A percentile compares a stretch with the other conserved stretches of the same genome.
These are phyloP conservation scores for Muscicapa comitata DNA, from an alignment of 2,797 vertebrate genomes.

Conservation along the genomic window DNA sequence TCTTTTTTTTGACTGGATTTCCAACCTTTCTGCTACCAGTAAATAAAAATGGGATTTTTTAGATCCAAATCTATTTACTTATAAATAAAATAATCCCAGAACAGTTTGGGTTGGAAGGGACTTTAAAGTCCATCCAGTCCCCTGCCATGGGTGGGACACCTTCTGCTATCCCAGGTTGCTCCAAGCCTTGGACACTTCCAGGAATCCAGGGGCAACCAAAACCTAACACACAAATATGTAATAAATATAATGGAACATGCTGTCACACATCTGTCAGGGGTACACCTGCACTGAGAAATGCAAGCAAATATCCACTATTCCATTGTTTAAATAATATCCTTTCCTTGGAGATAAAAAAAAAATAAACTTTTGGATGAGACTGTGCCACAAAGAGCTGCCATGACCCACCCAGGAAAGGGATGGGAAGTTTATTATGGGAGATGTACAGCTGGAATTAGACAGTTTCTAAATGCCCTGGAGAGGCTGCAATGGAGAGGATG, in stretches of 20 bases:
- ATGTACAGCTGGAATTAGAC: background rate
- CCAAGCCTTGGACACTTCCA: background rate
- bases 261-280: background rate
- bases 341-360: background rate
- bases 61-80: background rate
- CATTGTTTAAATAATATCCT: background rate
- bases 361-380: accelerated
- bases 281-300: background rate
- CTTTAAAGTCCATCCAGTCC: accelerated
- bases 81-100: background rate
- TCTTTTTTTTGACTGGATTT: background rate
- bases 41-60: background rate
- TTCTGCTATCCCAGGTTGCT: accelerated
- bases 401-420: background rate
- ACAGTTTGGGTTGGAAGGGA: background rate
- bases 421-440: background rate
- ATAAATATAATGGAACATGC: accelerated
- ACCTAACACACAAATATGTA: background rate
- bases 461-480: background rate
- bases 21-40: background rate
- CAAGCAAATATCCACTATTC: background rate
- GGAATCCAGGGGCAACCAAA: background rate
- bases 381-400: background rate
- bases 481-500: background rate
- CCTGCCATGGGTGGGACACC: background rate